Conservation (phyloP, 2,113 vertebrate species). For the Saiga tatarica region DNA sequence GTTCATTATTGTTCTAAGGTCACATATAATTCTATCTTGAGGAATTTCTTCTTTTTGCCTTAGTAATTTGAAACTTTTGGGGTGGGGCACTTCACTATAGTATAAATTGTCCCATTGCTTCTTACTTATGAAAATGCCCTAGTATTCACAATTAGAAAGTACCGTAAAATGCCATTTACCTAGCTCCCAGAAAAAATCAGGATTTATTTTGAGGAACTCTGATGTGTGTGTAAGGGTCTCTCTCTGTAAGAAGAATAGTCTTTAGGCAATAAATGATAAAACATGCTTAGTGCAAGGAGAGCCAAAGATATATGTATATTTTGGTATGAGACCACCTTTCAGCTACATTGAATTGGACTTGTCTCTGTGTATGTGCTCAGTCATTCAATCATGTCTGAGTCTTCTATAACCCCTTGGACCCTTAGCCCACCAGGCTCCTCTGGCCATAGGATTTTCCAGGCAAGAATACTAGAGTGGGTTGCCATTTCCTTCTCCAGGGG, state of each 20-base stretch:
- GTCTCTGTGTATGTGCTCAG: not conserved
- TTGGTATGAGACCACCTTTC: not conserved
- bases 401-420: not conserved
- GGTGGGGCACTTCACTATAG: not conserved
- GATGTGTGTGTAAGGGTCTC: not conserved
- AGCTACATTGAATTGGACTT: not conserved
- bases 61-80: not conserved
- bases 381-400: not conserved
- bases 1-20: conserved; percentile 12
- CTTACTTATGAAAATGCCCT: not conserved
- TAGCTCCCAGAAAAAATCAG: not conserved
- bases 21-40: not conserved
- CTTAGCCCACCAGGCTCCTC: not conserved
- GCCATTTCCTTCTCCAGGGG: not conserved
- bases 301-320: not conserved
- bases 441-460: not conserved
- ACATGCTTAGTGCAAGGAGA: not conserved
- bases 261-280: not conserved
- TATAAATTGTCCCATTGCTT: not conserved
- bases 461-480: not conserved
- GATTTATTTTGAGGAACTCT: not conserved
- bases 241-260: not conserved
- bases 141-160: not conserved
- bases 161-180: not conserved
- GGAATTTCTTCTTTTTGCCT: not conserved